Percentiles rank a stretch among this genome's conserved stretches.
These are phyloP conservation scores for Synodontis membranacea DNA, from an alignment of 2,113 vertebrate genomes.

Conservation along the genomic window DNA sequence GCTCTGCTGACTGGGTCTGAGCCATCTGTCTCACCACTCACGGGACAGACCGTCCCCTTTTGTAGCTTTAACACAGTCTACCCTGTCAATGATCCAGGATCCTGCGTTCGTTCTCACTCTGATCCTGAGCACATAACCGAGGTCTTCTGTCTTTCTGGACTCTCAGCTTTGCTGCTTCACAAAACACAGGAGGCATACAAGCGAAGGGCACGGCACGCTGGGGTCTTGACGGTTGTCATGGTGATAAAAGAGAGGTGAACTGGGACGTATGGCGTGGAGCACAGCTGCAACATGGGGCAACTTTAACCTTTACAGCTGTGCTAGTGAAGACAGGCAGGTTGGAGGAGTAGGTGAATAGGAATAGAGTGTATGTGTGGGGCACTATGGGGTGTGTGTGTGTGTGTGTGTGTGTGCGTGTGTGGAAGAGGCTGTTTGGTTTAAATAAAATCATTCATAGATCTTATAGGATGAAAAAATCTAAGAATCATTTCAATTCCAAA, in stretches of 20 bases:
- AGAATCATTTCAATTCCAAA: neutral
- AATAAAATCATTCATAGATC: neutral
- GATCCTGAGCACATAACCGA: neutral
- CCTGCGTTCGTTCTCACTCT: neutral
- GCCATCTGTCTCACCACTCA: neutral
- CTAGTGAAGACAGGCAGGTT: neutral
- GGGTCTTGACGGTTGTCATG: conserved; percentile 24
- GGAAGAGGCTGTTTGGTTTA: neutral
- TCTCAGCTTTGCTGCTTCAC: neutral
- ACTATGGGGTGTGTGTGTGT: neutral
- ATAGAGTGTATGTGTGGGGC: neutral
- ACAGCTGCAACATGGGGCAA: neutral
- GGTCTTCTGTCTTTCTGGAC: neutral
- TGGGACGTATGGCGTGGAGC: neutral
- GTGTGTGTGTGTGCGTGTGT: neutral
- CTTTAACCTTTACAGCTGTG: conserved; percentile 24
- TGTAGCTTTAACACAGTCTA: neutral
- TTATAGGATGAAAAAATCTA: neutral
- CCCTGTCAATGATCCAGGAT: neutral
- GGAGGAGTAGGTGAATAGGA: neutral
- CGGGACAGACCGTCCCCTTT: neutral
- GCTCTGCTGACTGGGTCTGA: conserved; percentile 15
- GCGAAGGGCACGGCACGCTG: conserved; percentile 3
- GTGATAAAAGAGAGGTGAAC: conserved; percentile 25
- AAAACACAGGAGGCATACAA: neutral